Evolutionary conservation across 2,888 invertebrate genomes (phyloP).

Genomic region (Clanis bilineata): DNA sequence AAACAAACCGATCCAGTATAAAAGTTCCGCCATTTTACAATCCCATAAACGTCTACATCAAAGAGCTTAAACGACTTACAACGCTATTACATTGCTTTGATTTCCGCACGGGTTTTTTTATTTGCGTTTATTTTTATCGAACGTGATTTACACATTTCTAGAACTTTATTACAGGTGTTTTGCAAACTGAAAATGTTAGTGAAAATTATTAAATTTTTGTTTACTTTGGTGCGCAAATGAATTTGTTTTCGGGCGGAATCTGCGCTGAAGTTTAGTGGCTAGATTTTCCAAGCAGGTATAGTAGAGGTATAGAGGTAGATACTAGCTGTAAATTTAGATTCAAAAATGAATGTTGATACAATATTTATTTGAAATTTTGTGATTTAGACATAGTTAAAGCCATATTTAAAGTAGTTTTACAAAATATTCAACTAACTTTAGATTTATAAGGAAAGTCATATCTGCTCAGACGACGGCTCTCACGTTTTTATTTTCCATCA

Average conservation of each 20-base stretch:
- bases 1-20: conserved; percentile 49
- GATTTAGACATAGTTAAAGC: no score
- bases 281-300: no score
- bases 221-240: not conserved
- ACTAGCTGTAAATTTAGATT: no score
- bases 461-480: conserved; percentile 36
- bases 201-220: not conserved
- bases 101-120: conserved; percentile 29
- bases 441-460: conserved; percentile 19
- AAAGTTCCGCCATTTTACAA: conserved; percentile 58
- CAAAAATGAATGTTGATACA: not conserved
- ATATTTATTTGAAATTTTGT: no score
- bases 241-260: not conserved
- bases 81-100: conserved; percentile 30
- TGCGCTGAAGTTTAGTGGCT: not conserved
- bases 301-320: no score
- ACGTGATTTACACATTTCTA: conserved; percentile 17
- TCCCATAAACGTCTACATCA: conserved; percentile 57
- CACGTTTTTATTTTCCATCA: conserved; percentile 29
- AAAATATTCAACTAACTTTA: conserved; percentile 23
- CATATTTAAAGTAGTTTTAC: conserved; percentile 24
- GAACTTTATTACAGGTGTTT: conserved; percentile 19
- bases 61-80: conserved; percentile 42
- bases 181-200: not conserved
- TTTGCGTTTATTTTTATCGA: conserved; percentile 11